Base-by-base conservation (phyloP, 2,113 vertebrate species). In the Suncus etruscus region DNA sequence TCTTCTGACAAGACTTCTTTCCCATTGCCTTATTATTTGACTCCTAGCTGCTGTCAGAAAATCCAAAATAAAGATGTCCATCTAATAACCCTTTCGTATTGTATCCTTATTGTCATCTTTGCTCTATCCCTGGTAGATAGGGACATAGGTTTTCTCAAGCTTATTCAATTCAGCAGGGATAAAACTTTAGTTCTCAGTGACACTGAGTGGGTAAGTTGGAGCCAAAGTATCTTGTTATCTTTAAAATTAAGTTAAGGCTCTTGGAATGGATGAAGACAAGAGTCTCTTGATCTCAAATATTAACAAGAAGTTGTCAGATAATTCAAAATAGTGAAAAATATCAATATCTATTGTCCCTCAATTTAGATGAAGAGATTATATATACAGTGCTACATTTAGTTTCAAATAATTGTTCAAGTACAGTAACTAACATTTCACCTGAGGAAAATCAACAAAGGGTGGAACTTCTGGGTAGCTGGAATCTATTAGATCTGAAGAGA, bases 81-180 rank as follows among this genome's bases (percentile, higher is more conserved):
- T 95, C 48, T 94, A 96, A 95, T 82, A 95, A 96, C 94, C 91
- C 90, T 93, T 94, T 90, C 88, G 88, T 78, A 68, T 86, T 89
- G 90, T 72, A 88, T 84, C 79, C 91, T 91, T 88, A 86, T 95
- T 83, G 77, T 91, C 84, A 94, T 81, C 74, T 87, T 83, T 81
- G 74, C 80, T 78, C 50, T 74, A 79, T 89, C 24, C 20, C 80
- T 66, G 32, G 74, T 78, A 48, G 80, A 65, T 94, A 96, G 95
- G 83, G 95, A 94, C 27, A 58, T 95, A 96, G 58, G 24, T 89
- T 95, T 86, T 90, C 95, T 95, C 88, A 83, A 89, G 93, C 93
- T 94, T 93, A 69, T 92, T 96, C 91, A 94, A 97, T 39, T 39
- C 39, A 39, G 87, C 69, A 89, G 88, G 80, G 95, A 95, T 93